Base-by-base conservation (phyloP, 2,113 vertebrate genomes). In the Triplophysa rosa region DNA sequence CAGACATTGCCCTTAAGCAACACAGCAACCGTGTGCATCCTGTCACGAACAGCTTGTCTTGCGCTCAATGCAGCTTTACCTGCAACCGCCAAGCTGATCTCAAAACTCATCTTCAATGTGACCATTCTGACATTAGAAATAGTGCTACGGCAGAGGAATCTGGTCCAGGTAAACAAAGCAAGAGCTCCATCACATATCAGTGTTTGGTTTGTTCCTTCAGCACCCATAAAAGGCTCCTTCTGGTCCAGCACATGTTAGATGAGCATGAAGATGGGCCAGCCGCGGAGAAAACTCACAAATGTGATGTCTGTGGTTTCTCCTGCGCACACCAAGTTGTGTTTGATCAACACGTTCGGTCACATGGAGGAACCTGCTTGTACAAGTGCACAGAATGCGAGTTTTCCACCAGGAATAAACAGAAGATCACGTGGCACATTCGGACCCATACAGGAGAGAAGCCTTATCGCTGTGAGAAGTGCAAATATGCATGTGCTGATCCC, bases 361-460 rank as follows among this genome's bases (percentile, higher is more conserved):
- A 98, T 0, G 96, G 96, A 1, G 96, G 95, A 21, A 95, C 94
- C 12, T 93, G 95, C 0, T 63, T 98, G 59, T 99, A 98, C 92
- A 96, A 96, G 85, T 99, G 98, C 88, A 93, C 93, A 0, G 95
- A 98, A 85, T 99, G 98, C 0, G 82, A 94, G 11, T 99, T 97
- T 77, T 95, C 93, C 47, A 98, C 96, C 56, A 92, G 92, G 78
- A 99, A 97, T 91, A 95, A 94, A 85, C 98, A 98, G 90, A 99
- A 99, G 89, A 99, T 99, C 88, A 98, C 95, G 0, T 98, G 97
- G 97, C 98, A 99, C 85, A 94, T 95, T 78, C 96, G 97, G 42
- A 95, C 95, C 68, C 98, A 99, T 91, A 98, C 97, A 0, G 98
- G 97, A 0, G 98, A 99, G 88, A 99, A 97, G 85, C 98, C 98